Conservation (phyloP, 2,797 vertebrate species). For the Triplophysa bombifrons region DNA sequence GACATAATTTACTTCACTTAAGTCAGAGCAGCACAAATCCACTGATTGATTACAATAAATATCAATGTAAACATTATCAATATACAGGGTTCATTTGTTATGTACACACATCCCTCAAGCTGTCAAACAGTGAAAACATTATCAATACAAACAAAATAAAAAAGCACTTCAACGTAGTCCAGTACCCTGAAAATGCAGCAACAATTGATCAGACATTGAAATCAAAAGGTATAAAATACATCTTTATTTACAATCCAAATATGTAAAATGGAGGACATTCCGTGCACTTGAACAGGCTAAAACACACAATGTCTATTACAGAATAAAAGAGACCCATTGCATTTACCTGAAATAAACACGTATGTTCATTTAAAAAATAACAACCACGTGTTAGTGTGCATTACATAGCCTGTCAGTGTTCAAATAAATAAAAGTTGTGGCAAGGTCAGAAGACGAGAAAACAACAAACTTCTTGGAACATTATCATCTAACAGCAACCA, state of each 20-base stretch:
- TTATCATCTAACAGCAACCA: not conserved
- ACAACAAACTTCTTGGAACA: not conserved
- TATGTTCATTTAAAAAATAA: not conserved
- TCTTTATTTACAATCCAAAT: constrained; percentile 44
- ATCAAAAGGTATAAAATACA: constrained; percentile 43
- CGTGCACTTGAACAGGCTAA: constrained; percentile 19
- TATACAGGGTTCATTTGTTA: constrained; percentile 60
- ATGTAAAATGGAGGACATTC: constrained; percentile 30
- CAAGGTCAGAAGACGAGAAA: not conserved
- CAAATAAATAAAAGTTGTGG: too few relatives aligned
- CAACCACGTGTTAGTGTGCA: not conserved
- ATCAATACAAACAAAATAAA: constrained; percentile 49
- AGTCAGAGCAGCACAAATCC: constrained; percentile 68
- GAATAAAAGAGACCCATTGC: constrained; percentile 18
- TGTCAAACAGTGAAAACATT: constrained; percentile 63
- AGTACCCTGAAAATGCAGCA: constrained; percentile 61
- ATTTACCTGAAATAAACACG: constrained; percentile 8
- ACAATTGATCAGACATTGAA: constrained; percentile 50
- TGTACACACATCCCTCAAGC: constrained; percentile 66
- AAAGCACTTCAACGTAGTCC: constrained; percentile 47
- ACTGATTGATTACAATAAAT: constrained; percentile 65
- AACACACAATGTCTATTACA: constrained; percentile 12
- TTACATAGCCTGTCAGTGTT: not conserved
- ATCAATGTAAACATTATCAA: constrained; percentile 70
- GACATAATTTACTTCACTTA: constrained; percentile 48